These are phyloP conservation scores for Aramus guarauna DNA, from an alignment of 2,113 vertebrate genomes.

Conservation along the genomic window DNA sequence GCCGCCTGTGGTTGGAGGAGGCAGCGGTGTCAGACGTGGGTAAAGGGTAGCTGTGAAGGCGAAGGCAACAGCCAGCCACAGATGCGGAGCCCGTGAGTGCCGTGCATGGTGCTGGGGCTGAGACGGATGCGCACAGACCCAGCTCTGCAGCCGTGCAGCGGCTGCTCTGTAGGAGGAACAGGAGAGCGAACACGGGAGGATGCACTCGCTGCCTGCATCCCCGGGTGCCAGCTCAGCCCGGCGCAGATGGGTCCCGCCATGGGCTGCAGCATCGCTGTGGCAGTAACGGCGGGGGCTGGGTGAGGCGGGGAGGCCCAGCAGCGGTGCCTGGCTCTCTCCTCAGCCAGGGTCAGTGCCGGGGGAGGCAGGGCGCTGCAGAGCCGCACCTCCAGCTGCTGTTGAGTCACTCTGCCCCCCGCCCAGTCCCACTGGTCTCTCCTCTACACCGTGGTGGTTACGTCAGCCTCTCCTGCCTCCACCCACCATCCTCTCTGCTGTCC, in stretches of 20 bases:
- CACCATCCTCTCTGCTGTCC: background rate
- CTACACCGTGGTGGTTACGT: too few relatives aligned
- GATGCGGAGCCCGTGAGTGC: rapidly evolving
- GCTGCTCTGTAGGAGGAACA: background rate
- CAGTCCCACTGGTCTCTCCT: background rate
- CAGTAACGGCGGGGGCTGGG: rapidly evolving
- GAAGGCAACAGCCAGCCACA: rapidly evolving
- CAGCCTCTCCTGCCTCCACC: rapidly evolving
- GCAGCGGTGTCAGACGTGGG: rapidly evolving
- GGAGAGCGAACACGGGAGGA: too few relatives aligned
- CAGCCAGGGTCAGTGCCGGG: rapidly evolving
- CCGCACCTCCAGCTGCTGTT: background rate
- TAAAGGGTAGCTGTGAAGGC: too few relatives aligned
- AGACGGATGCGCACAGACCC: rapidly evolving
- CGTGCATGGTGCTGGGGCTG: rapidly evolving
- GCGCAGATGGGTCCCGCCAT: rapidly evolving
- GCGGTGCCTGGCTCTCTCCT: background rate
- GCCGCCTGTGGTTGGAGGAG: background rate
- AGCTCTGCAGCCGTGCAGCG: too few relatives aligned
- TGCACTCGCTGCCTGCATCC: too few relatives aligned
- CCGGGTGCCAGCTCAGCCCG: background rate
- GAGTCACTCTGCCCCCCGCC: too few relatives aligned
- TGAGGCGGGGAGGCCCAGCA: background rate
- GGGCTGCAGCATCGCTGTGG: rapidly evolving
- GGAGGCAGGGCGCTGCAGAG: background rate